Conservation (phyloP, 1,140 invertebrate genomes). For the Antheraea mylitta region DNA sequence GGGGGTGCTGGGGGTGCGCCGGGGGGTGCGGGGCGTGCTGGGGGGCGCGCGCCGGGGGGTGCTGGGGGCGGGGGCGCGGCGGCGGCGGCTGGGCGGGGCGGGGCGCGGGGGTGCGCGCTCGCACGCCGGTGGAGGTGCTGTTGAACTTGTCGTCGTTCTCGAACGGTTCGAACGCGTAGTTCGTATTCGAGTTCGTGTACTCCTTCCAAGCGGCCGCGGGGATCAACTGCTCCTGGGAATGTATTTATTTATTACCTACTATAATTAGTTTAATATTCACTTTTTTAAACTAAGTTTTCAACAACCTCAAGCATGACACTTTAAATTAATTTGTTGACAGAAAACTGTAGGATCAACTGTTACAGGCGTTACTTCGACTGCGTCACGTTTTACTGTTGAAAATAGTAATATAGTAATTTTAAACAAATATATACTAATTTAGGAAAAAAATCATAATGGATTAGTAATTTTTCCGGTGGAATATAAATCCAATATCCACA, state of each 20-base stretch:
- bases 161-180: slow-evolving; percentile 92
- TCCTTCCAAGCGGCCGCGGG: slow-evolving; percentile 92
- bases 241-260: not conserved
- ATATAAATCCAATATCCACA: too few species aligned
- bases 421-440: too few species aligned
- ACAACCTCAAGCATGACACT: too few species aligned
- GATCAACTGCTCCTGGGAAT: slow-evolving; percentile 89
- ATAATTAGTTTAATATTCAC: too few species aligned
- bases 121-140: slow-evolving; percentile 58
- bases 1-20: slow-evolving; percentile 32
- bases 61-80: slow-evolving; percentile 31
- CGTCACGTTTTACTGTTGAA: too few species aligned
- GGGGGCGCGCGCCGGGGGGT: slow-evolving; percentile 47
- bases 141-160: slow-evolving; percentile 86
- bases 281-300: too few species aligned
- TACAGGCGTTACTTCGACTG: too few species aligned
- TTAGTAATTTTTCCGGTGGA: too few species aligned
- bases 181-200: slow-evolving; percentile 88
- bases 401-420: too few species aligned
- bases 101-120: slow-evolving; percentile 28
- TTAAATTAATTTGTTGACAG: too few species aligned
- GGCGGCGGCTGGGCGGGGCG: not conserved
- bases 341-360: too few species aligned
- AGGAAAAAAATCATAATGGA: too few species aligned
- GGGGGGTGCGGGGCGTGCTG: not conserved